Conservation (phyloP, 2,113 vertebrate genomes). For the Circaetus cinerascens region DNA sequence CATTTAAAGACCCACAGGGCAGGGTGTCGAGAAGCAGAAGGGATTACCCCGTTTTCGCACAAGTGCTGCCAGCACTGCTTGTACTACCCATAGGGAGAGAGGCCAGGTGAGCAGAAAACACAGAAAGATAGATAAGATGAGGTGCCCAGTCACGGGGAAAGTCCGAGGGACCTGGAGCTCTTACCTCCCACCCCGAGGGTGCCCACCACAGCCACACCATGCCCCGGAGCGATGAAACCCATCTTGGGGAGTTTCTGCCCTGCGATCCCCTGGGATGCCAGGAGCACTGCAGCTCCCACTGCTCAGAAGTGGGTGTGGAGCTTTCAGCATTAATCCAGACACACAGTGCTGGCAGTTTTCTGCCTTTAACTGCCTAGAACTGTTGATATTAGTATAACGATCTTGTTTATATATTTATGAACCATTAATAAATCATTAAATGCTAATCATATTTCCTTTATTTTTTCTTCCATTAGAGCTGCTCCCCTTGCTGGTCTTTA, state of each 20-base stretch:
- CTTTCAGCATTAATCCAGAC: not conserved
- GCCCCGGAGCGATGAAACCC: accelerated
- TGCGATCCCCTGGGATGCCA: accelerated
- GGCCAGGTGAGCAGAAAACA: not conserved
- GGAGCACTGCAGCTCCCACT: not conserved
- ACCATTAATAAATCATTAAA: conserved; percentile 44
- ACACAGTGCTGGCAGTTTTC: not conserved
- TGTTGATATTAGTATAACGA: not conserved
- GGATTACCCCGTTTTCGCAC: too few relatives aligned
- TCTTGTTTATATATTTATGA: not conserved
- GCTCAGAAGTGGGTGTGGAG: not conserved
- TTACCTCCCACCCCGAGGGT: accelerated
- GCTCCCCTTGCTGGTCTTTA: not conserved
- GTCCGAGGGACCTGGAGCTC: not conserved
- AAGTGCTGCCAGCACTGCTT: not conserved
- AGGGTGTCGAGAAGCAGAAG: not conserved
- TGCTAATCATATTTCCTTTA: not conserved
- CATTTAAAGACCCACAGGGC: not conserved
- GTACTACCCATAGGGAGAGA: not conserved
- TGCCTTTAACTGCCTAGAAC: not conserved
- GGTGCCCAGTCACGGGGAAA: too few relatives aligned
- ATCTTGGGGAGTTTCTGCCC: not conserved
- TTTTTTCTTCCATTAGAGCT: not conserved
- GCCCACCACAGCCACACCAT: accelerated
- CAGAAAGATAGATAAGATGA: not conserved